Base-by-base conservation (phyloP, 1,140 invertebrate species). In the Pseudomyrmex flavicornis region DNA sequence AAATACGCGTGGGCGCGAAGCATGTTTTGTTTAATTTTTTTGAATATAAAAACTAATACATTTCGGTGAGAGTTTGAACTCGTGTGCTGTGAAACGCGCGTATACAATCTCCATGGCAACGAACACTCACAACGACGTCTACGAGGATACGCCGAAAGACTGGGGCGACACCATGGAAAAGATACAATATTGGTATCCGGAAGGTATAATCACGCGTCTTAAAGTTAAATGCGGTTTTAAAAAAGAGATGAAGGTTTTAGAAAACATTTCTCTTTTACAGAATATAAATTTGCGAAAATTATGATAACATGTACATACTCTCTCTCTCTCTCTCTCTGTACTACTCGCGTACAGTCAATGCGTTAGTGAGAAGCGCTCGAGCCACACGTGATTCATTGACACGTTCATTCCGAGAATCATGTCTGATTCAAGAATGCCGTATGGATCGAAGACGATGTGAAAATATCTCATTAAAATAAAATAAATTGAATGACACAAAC, bases 111-210 rank as follows among this genome's bases (percentile, higher is more conserved):
- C 50, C 13, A 52, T 13, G 50, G 9, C 50, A 52, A 35, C 35
- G 35, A 35, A 35, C 5, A 35, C 35, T 35, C 35, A 35, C 35
- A 35, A 70, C 12, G 82, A 85, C 10, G 13, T 17, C 26, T 52
- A 58, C 8, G 62, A 82, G 68, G 82, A 79, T 52, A 10, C 63
- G 65, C 26, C 26, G 63, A 92, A 93, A 63, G 90, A 89, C 65
- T 92, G 88, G 88, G 87, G 59, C 20, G 91, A 92, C 82, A 93
- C 91, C 10, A 94, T 93, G 93, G 91, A 91, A 15, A 93, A 92
- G 75, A 94, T 94, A 80, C 93, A 94, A 77, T 92, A 94, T 80
- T 94, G 93, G 93, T 90, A 91, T 83, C 93, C 93, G 46, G 93
- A 93, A 94, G 93, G 93, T 94, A 93, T 35, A 12, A 12, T 12